Percentiles rank a stretch among this genome's conserved stretches.
Evolutionary conservation across 1,140 invertebrate species (phyloP).

Genomic region (Drosophila rufa): DNA sequence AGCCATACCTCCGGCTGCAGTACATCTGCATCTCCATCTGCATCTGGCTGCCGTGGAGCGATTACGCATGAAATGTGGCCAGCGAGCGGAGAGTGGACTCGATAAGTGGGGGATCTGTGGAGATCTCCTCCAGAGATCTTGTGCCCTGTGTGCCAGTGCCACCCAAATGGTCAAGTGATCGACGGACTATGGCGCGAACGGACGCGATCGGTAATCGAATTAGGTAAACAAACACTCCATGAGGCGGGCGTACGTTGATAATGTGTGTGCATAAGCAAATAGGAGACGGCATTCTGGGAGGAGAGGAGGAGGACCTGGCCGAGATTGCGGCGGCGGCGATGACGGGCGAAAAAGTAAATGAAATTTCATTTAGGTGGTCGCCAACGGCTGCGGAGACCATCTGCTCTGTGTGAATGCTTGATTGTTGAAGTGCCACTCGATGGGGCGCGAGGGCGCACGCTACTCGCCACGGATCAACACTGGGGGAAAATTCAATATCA

Average conservation of each 20-base stretch:
- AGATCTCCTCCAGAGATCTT: conserved; percentile 10
- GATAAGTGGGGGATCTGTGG: conserved; percentile 34
- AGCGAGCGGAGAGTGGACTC: conserved; percentile 14
- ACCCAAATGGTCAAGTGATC: conserved; percentile 81
- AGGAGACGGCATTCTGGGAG: conserved; percentile 46
- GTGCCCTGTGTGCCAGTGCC: conserved; percentile 49
- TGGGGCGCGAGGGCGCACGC: conserved; percentile 80
- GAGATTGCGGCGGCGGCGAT: conserved; percentile 72
- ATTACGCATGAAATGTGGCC: conserved; percentile 34
- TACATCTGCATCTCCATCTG: conserved; percentile 3
- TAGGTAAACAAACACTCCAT: conserved; percentile 82
- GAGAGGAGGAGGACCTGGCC: conserved; percentile 19
- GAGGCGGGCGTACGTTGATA: conserved; percentile 77
- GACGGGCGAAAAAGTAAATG: conserved; percentile 76
- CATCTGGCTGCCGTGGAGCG: conserved; percentile 32
- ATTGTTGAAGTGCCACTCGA: conserved; percentile 82
- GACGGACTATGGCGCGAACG: conserved; percentile 77
- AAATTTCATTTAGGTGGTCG: conserved; percentile 81
- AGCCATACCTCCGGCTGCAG: conserved; percentile 5
- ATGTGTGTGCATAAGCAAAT: conserved; percentile 73
- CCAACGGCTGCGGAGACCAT: conserved; percentile 67
- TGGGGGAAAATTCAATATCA: neutral
- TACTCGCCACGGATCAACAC: conserved; percentile 56
- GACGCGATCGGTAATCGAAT: conserved; percentile 82
- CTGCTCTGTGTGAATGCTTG: conserved; percentile 83